These are phyloP conservation scores for Epiblema foenella DNA, from an alignment of 2,888 invertebrate genomes.

Conservation along the genomic window DNA sequence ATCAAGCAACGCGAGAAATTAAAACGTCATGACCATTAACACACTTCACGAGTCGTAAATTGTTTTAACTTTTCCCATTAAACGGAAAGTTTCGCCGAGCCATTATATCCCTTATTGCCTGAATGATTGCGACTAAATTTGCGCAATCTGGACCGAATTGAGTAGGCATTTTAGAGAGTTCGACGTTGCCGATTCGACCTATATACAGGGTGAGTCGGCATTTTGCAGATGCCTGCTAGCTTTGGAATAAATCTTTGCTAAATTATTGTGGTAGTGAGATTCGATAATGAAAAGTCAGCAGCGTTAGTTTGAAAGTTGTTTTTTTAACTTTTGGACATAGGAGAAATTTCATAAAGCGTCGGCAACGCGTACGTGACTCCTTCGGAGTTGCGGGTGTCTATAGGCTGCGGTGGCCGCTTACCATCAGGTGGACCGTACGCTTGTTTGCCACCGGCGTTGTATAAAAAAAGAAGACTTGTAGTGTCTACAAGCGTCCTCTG, in stretches of 20 bases:
- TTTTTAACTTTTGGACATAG: too few relatives aligned
- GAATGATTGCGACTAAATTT: conserved; percentile 48
- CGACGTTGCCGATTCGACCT: conserved; percentile 50
- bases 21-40: conserved; percentile 72
- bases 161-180: conserved; percentile 45
- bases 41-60: conserved; percentile 65
- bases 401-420: too few relatives aligned
- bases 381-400: too few relatives aligned
- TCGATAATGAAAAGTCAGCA: neutral
- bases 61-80: conserved; percentile 74
- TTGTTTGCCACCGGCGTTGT: too few relatives aligned
- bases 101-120: conserved; percentile 57
- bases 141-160: conserved; percentile 44
- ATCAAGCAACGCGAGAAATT: conserved; percentile 58
- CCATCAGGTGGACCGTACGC: too few relatives aligned
- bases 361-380: too few relatives aligned
- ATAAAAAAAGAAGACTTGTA: too few relatives aligned
- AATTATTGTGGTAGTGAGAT: conserved; percentile 22
- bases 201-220: conserved; percentile 39
- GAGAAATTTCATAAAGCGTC: too few relatives aligned
- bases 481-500: too few relatives aligned
- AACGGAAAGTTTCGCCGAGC: conserved; percentile 53
- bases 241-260: conserved; percentile 35
- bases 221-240: conserved; percentile 36
- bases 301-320: neutral